Percentiles rank a stretch among this genome's conserved stretches.
Evolutionary conservation across 1,140 invertebrate species (phyloP).

Genomic region (Branchinecta lynchi): DNA sequence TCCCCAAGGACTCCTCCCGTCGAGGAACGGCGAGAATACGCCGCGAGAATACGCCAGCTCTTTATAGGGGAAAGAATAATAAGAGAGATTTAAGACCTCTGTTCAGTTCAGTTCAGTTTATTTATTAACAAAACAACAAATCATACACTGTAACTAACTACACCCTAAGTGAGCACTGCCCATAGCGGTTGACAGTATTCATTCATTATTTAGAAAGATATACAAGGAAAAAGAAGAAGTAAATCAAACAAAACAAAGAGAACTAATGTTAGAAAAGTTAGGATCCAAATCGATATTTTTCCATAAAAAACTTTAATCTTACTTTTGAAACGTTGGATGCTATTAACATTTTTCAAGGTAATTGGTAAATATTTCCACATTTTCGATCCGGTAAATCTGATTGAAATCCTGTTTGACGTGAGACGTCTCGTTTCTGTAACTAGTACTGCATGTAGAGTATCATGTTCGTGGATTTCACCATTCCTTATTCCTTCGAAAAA

Average conservation of each 20-base stretch:
- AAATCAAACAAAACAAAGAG: background rate
- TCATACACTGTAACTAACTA: slow-evolving; percentile 3
- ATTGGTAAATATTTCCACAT: slow-evolving; percentile 2
- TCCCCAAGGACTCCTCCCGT: too few relatives aligned
- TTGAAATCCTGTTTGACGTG: slow-evolving; percentile 1
- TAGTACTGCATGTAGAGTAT: background rate
- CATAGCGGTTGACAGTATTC: slow-evolving; percentile 5
- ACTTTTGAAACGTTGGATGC: background rate
- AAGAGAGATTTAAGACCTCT: too few relatives aligned
- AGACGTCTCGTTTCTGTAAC: slow-evolving; percentile 8
- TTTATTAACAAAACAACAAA: background rate
- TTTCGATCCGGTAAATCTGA: slow-evolving; percentile 9
- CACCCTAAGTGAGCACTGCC: slow-evolving; percentile 4
- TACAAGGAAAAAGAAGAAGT: slow-evolving; percentile 6
- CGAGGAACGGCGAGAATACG: too few relatives aligned
- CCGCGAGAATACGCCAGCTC: too few relatives aligned
- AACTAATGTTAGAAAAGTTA: slow-evolving; percentile 2
- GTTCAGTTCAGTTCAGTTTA: too few relatives aligned
- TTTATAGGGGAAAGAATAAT: too few relatives aligned
- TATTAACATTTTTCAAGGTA: slow-evolving; percentile 10
- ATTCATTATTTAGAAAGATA: background rate
- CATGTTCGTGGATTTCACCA: slow-evolving; percentile 6
- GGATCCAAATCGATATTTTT: slow-evolving; percentile 1
- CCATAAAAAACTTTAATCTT: slow-evolving; percentile 2
- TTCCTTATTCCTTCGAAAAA: slow-evolving; percentile 10